phyloP scores from a whole-genome alignment of 2,888 invertebrate species.

The Dasysyrphus tricinctus region DNA sequence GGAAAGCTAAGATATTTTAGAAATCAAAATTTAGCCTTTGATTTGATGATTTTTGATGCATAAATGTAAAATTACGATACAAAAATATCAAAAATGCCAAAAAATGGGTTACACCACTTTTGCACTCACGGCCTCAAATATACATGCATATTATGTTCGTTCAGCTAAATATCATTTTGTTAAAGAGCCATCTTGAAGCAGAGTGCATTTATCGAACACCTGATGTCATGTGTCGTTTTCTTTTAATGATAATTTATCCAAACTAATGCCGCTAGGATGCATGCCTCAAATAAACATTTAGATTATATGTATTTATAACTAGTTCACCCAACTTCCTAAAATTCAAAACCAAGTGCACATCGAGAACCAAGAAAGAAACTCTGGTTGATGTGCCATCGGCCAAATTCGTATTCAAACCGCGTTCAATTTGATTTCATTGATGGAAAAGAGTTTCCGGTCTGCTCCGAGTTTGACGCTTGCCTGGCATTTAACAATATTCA shows the following conservation, averaged over 20 bases:
- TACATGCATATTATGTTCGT: too few relatives aligned
- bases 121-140: too few relatives aligned
- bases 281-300: too few relatives aligned
- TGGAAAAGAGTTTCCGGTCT: slow-evolving; percentile 11
- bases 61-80: too few relatives aligned
- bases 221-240: slow-evolving; percentile 3
- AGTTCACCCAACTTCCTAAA: slow-evolving; percentile 46
- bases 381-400: slow-evolving; percentile 30
- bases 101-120: too few relatives aligned
- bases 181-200: neutral
- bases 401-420: slow-evolving; percentile 56
- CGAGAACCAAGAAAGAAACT: neutral
- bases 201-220: neutral
- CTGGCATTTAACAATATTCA: slow-evolving; percentile 45
- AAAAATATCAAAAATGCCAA: too few relatives aligned
- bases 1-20: too few relatives aligned
- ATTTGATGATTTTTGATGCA: too few relatives aligned
- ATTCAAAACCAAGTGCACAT: slow-evolving; percentile 20
- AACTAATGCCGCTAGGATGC: slow-evolving; percentile 19
- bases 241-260: slow-evolving; percentile 13
- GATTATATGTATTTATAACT: neutral
- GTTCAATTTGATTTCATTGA: slow-evolving; percentile 57
- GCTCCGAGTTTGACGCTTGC: neutral
- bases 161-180: neutral
- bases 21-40: too few relatives aligned